Base-by-base conservation (phyloP, 2,888 invertebrate species). In the Salticus scenicus region DNA sequence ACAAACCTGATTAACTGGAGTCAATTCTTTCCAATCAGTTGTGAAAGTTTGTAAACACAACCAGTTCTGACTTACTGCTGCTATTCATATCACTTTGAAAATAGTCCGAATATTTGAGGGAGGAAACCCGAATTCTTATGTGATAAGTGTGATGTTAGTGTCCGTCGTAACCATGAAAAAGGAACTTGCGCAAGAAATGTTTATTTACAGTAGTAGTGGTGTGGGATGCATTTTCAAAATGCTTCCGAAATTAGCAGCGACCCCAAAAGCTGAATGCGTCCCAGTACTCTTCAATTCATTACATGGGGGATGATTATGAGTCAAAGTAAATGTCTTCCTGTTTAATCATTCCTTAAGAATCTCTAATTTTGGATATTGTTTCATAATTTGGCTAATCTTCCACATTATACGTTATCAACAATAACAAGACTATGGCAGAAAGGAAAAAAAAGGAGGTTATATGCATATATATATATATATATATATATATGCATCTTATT, bases 121-220 rank as follows among this genome's bases (percentile, higher is more conserved):
- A 57, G 24, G 57, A 24, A 14, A 17, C 10, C 1, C 2, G 24
- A 57, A 57, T 57, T 20, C 24, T 57, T 57, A 57, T 24, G 17
- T 12, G 24, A 57, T 57, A 24, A 57, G 4, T 57, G 57, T 57
- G 57, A 7, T 57, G 24, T 24, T 24, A 24, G 1, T 57, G 57
- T 57, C 24, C 57, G 57, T 24, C 20, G 24, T 57, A 57, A 24
- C 57, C 57, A 57, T 24, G 57, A 24, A 57, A 57, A 57, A 57
- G 57, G 24, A n/a, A n/a, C n/a, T 57, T 57, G 57, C 17, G 12
- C 24, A 12, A 12, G 57, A n/a, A n/a, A 57, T 24, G 57, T 57
- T 57, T 57, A 57, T 57, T 57, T 57, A 57, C 57, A 57, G 57
- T 24, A 57, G 57, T 24, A n/a, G n/a, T 57, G 57, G 57, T 7